Percentiles rank a stretch among this genome's conserved stretches.
These are phyloP conservation scores for Hypena proboscidalis DNA, from an alignment of 2,888 invertebrate species.

Conservation along the genomic window DNA sequence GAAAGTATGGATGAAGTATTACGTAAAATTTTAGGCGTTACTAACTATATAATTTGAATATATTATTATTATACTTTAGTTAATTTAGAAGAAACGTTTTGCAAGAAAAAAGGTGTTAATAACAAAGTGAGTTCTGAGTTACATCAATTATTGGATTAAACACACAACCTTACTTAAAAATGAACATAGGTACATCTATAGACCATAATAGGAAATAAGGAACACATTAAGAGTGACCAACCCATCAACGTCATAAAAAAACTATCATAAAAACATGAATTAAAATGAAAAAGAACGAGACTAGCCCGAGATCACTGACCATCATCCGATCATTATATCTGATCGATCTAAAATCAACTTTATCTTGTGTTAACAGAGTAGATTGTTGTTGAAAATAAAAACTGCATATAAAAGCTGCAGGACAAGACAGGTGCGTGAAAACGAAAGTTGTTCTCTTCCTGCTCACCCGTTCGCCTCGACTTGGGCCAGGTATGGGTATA, in stretches of 20 bases:
- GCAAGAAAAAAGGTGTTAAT: constrained; percentile 30
- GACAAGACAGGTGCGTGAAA: constrained; percentile 82
- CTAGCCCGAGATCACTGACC: constrained; percentile 37
- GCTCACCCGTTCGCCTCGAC: constrained; percentile 76
- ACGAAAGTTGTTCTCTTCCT: constrained; percentile 85
- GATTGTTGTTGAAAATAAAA: constrained; percentile 45
- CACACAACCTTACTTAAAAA: no score
- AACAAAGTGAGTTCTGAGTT: constrained; percentile 9
- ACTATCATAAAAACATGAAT: constrained; percentile 33
- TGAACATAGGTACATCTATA: no score
- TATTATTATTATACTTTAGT: constrained; percentile 34
- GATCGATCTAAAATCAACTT: constrained; percentile 19
- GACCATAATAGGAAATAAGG: no score
- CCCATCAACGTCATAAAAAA: constrained; percentile 11
- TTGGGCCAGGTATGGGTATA: constrained; percentile 53
- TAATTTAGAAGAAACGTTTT: constrained; percentile 24
- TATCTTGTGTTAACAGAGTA: constrained; percentile 41
- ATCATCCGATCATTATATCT: constrained; percentile 16
- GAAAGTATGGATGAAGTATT: constrained; percentile 61
- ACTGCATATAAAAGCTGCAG: constrained; percentile 64
- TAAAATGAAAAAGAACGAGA: constrained; percentile 34
- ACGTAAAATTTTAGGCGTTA: constrained; percentile 52
- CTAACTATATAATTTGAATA: constrained; percentile 39
- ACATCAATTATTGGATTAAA: no score
- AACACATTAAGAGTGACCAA: not conserved